Conservation (phyloP, 2,888 invertebrate genomes). For the Yponomeuta malinellus region DNA sequence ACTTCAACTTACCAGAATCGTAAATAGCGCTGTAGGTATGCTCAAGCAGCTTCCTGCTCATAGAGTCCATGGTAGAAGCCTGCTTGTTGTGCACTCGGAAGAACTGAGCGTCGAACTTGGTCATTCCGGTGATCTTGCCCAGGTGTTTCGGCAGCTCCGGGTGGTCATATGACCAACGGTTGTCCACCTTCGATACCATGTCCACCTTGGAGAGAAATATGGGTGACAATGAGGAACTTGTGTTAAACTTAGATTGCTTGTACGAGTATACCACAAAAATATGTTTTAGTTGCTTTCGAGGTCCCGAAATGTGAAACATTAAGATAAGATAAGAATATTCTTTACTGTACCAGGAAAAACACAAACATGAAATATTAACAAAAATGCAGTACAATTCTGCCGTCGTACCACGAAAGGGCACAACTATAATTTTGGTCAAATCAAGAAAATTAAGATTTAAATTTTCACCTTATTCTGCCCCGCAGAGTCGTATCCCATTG, state of each 20-base stretch:
- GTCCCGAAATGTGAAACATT: too few relatives aligned
- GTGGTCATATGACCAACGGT: conserved; percentile 78
- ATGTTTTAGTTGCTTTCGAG: too few relatives aligned
- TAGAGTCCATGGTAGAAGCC: conserved; percentile 78
- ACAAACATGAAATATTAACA: too few relatives aligned
- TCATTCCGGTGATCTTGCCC: conserved; percentile 76
- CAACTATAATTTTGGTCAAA: too few relatives aligned
- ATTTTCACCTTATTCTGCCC: too few relatives aligned
- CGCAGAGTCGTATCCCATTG: too few relatives aligned
- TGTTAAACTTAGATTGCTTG: not conserved
- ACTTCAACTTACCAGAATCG: conserved; percentile 69
- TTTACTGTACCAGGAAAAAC: too few relatives aligned
- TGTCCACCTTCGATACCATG: conserved; percentile 82
- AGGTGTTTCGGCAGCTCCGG: conserved; percentile 79
- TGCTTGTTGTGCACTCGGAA: conserved; percentile 80
- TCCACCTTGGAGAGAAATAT: conserved; percentile 70
- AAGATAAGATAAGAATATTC: too few relatives aligned
- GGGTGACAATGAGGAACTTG: not conserved
- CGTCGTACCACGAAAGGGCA: too few relatives aligned
- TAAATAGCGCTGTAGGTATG: conserved; percentile 80
- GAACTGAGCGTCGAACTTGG: conserved; percentile 80
- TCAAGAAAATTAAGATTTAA: too few relatives aligned
- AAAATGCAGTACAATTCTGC: too few relatives aligned
- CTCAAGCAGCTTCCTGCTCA: conserved; percentile 81
- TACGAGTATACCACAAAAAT: too few relatives aligned